Conservation (phyloP, 2,797 vertebrate species). For the Lateolabrax maculatus region DNA sequence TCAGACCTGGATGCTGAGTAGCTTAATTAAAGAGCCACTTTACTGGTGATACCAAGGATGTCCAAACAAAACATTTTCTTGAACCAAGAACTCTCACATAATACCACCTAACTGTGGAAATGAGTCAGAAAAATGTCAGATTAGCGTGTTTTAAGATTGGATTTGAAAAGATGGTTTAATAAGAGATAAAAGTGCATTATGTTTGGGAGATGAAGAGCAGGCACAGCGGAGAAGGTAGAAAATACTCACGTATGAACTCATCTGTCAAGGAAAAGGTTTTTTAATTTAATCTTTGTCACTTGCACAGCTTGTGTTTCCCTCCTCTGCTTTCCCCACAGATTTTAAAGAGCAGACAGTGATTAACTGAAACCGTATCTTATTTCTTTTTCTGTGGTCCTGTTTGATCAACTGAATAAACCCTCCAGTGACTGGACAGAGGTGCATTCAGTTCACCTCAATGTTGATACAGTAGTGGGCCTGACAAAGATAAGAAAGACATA, state of each 20-base stretch:
- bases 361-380: neutral
- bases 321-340: neutral
- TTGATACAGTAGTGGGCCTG: neutral
- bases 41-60: neutral
- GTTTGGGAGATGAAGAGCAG: neutral
- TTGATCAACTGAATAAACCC: constrained; percentile 4
- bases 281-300: neutral
- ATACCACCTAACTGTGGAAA: neutral
- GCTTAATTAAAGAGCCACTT: neutral
- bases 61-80: neutral
- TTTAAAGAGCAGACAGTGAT: neutral
- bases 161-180: neutral
- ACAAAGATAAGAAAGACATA: neutral
- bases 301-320: constrained; percentile 7
- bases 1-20: neutral
- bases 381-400: neutral
- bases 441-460: neutral
- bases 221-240: neutral
- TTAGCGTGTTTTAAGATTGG: neutral
- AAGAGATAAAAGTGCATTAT: neutral
- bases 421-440: constrained; percentile 1
- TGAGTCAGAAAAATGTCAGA: too few species aligned
- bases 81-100: neutral
- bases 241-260: neutral
- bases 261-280: neutral